Base-by-base conservation (phyloP, 2,888 invertebrate species). In the Formica aserva region DNA sequence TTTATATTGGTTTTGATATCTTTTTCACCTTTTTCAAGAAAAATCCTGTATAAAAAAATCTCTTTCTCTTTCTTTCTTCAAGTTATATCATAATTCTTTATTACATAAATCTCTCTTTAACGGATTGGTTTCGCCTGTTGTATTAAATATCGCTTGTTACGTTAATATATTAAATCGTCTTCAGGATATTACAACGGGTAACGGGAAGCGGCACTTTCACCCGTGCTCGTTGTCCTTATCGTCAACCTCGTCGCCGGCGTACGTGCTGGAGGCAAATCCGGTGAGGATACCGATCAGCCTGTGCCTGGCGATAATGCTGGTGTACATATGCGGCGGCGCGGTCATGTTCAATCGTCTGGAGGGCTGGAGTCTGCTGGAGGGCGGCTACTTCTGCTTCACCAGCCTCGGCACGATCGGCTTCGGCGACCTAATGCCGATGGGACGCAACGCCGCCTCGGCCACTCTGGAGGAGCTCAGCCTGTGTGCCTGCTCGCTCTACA, bases 281-380 rank as follows among this genome's bases (percentile, higher is more conserved):
- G 96, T 91, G 76, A 96, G 98, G 88, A 98, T 99, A 84, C 99
- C 99, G 69, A 97, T 99, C 84, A 96, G 97, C 77, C 96, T 99
- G 74, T 98, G 98, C 93, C 95, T 99, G 85, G 95, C 98, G 89
- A 97, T 99, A 63, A 97, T 99, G 92, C 96, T 98, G 69, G 96
- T 97, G 89, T 99, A 99, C 95, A 97, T 99, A 92, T 97, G 97
- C 83, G 97, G 98, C 52, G 99, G 99, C 18, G 98, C 99, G 0
- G 95, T 98, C 84, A 96, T 99, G 88, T 99, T 99, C 95, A 97
- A 98, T 85, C 96, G 97, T 77, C 97, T 99, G 93, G 99, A 99
- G 94, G 97, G 97, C 89, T 99, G 99, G 99, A 97, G 97, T 85
- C 96, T 98, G 60, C 95, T 99, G 76, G 99, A 99, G 93, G 98